Evolutionary conservation across 2,888 invertebrate genomes (phyloP).

Genomic region (Malacosoma neustria): DNA sequence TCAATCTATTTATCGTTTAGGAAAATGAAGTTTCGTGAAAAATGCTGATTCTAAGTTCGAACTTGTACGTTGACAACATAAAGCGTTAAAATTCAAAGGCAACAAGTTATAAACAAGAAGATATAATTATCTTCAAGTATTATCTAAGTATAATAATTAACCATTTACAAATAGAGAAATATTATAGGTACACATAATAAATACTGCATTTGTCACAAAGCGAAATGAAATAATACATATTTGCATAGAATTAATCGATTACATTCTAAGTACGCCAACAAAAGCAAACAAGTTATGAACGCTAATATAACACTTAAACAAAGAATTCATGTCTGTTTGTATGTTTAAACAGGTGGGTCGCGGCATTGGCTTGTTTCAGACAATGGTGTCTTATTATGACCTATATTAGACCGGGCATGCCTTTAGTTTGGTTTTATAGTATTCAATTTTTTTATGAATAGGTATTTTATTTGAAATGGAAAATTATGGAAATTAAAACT

Average conservation of each 20-base stretch:
- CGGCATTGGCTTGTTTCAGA: slow-evolving; percentile 13
- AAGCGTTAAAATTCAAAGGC: too few species aligned
- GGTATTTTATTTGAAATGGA: too few species aligned
- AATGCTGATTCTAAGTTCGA: too few species aligned
- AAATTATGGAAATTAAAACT: too few species aligned
- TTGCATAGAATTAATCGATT: slow-evolving; percentile 2
- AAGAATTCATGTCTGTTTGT: neutral
- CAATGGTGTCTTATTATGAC: slow-evolving; percentile 7
- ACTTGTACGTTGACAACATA: too few species aligned
- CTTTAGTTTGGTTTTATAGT: neutral
- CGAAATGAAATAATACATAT: slow-evolving; percentile 1
- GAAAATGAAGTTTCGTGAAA: too few species aligned
- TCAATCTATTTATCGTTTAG: too few species aligned
- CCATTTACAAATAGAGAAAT: too few species aligned
- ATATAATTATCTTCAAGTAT: too few species aligned
- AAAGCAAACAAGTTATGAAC: slow-evolving; percentile 20
- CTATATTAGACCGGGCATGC: slow-evolving; percentile 5
- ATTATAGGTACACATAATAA: neutral
- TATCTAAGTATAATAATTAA: too few species aligned
- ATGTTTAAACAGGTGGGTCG: slow-evolving; percentile 19
- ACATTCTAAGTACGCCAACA: slow-evolving; percentile 10
- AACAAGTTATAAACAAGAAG: too few species aligned
- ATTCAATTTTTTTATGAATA: too few species aligned
- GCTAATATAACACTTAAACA: neutral
- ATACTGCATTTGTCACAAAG: neutral